phyloP scores from a whole-genome alignment of 92 coral and sea anemone genomes.

The Porites lobata region DNA sequence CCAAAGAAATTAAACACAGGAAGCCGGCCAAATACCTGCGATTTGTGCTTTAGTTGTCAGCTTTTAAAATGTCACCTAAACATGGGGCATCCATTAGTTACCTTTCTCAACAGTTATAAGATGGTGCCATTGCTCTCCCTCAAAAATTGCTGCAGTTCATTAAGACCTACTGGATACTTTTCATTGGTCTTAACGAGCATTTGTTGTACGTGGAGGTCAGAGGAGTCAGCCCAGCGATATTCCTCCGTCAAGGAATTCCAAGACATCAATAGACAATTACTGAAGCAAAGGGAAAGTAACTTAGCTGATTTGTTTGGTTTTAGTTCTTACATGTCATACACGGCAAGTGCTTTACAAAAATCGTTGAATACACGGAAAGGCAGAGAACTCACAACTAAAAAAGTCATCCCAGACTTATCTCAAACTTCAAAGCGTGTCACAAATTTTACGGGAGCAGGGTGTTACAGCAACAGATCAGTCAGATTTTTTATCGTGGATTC shows the following conservation, averaged over 20 bases:
- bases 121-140: not conserved
- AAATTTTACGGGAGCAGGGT: constrained; percentile 89
- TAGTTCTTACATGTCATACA: not conserved
- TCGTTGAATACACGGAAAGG: not conserved
- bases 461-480: constrained; percentile 90
- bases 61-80: not conserved
- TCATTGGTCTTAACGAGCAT: constrained; percentile 38
- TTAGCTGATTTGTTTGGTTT: constrained; percentile 6
- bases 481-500: constrained; percentile 95
- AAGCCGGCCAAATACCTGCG: constrained; percentile 66
- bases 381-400: not conserved
- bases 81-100: not conserved
- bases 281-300: not conserved
- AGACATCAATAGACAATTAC: not conserved
- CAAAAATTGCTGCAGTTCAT: constrained; percentile 41
- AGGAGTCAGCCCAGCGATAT: not conserved
- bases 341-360: not conserved
- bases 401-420: constrained; percentile 1
- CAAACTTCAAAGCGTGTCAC: constrained; percentile 69
- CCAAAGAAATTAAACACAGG: constrained; percentile 9
- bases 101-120: not conserved
- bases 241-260: not conserved
- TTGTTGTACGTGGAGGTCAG: constrained; percentile 52
- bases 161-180: constrained; percentile 44
- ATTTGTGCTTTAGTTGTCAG: constrained; percentile 66